Conservation (phyloP, 2,113 vertebrate species). For the Antigone vipio region DNA sequence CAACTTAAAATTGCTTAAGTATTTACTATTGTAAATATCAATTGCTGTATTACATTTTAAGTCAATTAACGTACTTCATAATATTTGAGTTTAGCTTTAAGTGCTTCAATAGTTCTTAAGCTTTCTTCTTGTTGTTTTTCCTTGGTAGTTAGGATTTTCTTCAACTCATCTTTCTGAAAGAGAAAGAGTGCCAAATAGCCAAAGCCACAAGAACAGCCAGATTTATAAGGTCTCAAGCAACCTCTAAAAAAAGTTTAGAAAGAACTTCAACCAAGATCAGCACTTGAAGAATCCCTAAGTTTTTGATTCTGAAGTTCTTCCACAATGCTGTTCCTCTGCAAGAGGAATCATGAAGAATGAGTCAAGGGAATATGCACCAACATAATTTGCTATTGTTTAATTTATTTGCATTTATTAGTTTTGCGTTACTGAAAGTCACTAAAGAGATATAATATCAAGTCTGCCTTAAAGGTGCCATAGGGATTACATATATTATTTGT, state of each 20-base stretch:
- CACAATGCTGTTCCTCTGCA: neutral
- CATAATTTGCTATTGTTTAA: neutral
- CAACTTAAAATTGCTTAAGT: neutral
- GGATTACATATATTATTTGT: neutral
- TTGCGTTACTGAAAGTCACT: neutral
- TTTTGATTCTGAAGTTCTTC: neutral
- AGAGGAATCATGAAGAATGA: neutral
- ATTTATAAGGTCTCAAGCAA: neutral
- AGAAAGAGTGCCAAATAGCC: neutral
- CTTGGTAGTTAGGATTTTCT: conserved; percentile 77
- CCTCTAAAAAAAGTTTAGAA: neutral
- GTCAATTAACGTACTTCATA: conserved; percentile 78
- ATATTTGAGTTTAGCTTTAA: conserved; percentile 87
- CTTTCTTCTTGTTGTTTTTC: conserved; percentile 91
- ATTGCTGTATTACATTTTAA: neutral
- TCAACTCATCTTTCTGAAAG: conserved; percentile 87
- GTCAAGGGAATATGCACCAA: neutral
- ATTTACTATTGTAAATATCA: neutral
- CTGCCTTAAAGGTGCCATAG: neutral
- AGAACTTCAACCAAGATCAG: neutral
- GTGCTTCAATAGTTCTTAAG: conserved; percentile 81
- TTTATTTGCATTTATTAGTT: neutral
- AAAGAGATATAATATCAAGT: neutral
- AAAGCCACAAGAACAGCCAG: neutral
- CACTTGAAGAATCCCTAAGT: neutral